These are phyloP conservation scores for Leptura quadrifasciata DNA, from an alignment of 2,888 invertebrate genomes.

Conservation along the genomic window DNA sequence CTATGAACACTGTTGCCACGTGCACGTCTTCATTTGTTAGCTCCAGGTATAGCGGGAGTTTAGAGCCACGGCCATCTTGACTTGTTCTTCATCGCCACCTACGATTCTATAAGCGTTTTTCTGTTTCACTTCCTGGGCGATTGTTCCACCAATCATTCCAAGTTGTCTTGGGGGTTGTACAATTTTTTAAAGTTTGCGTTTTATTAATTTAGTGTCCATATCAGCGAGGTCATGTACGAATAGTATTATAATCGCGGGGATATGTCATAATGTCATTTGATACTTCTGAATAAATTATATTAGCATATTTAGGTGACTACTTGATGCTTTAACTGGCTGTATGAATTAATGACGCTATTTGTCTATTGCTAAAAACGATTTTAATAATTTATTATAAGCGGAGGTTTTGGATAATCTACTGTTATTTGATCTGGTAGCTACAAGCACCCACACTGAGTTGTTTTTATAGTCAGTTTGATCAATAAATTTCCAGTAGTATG, in stretches of 20 bases:
- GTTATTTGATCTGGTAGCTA: constrained; percentile 30
- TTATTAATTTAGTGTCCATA: constrained; percentile 4
- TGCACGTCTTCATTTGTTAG: constrained; percentile 45
- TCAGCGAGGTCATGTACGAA: not conserved
- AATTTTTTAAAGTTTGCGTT: not conserved
- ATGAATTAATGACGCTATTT: constrained; percentile 28
- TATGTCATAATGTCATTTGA: constrained; percentile 68
- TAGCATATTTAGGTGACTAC: constrained; percentile 68
- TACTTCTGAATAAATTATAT: constrained; percentile 66
- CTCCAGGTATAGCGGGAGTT: constrained; percentile 44
- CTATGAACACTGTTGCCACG: constrained; percentile 55
- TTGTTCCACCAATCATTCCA: not conserved
- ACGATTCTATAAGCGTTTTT: constrained; percentile 19
- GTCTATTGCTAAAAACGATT: constrained; percentile 26
- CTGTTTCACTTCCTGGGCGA: constrained; percentile 24
- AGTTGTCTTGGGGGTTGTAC: constrained; percentile 1
- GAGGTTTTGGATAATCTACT: constrained; percentile 24
- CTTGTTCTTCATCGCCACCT: constrained; percentile 30
- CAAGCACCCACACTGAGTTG: constrained; percentile 28
- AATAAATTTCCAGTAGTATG: constrained; percentile 29
- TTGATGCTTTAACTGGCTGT: constrained; percentile 36
- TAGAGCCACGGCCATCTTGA: constrained; percentile 45
- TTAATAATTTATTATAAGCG: constrained; percentile 36
- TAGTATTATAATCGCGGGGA: constrained; percentile 57
- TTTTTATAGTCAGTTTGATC: constrained; percentile 39